phyloP scores from a whole-genome alignment of 2,797 vertebrate genomes.

The Hozukius guyotensis region DNA sequence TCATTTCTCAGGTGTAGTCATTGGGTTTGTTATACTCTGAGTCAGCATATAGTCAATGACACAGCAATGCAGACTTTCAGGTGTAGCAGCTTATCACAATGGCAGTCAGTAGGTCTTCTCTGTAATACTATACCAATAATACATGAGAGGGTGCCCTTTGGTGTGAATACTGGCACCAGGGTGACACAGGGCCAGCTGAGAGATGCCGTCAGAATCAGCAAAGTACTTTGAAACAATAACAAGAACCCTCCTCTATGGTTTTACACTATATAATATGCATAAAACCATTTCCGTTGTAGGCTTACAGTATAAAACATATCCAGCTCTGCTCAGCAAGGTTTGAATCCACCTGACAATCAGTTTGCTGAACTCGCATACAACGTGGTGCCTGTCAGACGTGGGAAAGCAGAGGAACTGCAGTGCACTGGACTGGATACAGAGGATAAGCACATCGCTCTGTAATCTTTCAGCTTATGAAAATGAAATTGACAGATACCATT shows the following conservation, averaged over 20 bases:
- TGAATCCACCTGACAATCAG: conserved; percentile 4
- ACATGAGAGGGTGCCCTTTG: background rate
- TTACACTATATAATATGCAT: background rate
- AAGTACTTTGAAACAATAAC: background rate
- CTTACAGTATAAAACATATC: too few relatives aligned
- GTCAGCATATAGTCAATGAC: conserved; percentile 1
- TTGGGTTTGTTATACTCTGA: background rate
- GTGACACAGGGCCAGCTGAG: background rate
- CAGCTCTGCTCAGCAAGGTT: background rate
- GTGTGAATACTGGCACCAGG: conserved; percentile 1
- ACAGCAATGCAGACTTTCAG: conserved; percentile 39
- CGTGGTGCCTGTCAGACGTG: conserved; percentile 43
- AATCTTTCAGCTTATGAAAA: conserved; percentile 69
- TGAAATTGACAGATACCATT: conserved; percentile 70
- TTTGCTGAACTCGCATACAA: conserved; percentile 25
- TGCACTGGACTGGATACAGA: conserved; percentile 43
- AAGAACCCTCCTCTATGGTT: background rate
- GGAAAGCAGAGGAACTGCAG: conserved; percentile 48
- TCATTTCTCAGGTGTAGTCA: background rate
- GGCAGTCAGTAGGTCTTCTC: conserved; percentile 26
- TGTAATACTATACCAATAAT: background rate
- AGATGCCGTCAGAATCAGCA: background rate
- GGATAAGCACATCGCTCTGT: conserved; percentile 60
- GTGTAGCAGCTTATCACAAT: conserved; percentile 40
- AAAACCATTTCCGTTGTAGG: background rate